Evolutionary conservation across 1,140 invertebrate genomes (phyloP), one percentile per base, ranked within the genome.

Genomic region (Drosophila sturtevanti): DNA sequence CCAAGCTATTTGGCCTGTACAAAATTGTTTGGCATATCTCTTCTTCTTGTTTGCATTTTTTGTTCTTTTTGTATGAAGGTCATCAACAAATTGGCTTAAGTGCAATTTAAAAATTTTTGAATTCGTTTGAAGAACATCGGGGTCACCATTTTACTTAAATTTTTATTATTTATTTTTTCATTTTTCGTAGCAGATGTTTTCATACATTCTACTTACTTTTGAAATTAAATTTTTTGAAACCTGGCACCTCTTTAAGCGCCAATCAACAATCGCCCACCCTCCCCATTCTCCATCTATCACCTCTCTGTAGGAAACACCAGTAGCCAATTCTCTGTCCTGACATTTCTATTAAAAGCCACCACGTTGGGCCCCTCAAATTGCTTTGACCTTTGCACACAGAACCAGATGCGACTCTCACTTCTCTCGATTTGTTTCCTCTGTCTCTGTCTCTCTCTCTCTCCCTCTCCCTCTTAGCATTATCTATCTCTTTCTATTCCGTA

Each of bases 281-380:
- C 31, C 24, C 12, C 16, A 14, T 62, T 16, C 41, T 48, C 9
- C 41, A 48, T 48, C 41, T 21, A 48, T 48, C 16, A 48, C 16
- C 16, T 48, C 18, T 48, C 11, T 10, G 9, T 21, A 48, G 34
- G 16, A 48, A 31, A 22, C 44, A 48, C n/a, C 41, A 59, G 68
- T 62, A 76, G 64, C 72, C 76, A 79, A 79, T 71, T 76, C 68
- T 72, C 24, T 48, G 21, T 35, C 16, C 84, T 87, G 79, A 90
- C 87, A 86, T 90, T 90, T 90, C 87, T 90, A 90, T 90, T 90
- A 90, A 82, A 82, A 87, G 79, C 74, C 79, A 79, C 59, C 75
- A 71, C 70, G 74, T 67, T 74, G 81, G 62, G 63, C 60, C 71
- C 71, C 69, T 65, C 70, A 91, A 91, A 91, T 91, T 90, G 89